Evolutionary conservation across 2,113 vertebrate genomes (phyloP).

Genomic region (Rynchops niger): DNA sequence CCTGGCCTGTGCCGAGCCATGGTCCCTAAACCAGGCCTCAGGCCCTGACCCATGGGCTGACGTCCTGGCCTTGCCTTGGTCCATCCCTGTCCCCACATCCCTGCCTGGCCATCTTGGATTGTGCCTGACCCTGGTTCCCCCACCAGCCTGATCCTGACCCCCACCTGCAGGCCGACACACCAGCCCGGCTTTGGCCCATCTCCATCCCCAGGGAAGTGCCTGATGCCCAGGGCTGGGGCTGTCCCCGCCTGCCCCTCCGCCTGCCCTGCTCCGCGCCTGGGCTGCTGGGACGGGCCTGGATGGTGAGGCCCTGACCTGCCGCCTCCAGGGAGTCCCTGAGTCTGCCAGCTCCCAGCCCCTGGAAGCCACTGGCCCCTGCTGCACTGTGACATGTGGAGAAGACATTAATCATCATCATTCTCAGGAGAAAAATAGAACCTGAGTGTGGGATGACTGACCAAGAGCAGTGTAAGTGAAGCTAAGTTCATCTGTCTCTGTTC

Average conservation of each 20-base stretch:
- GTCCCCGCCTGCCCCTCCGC: fast-evolving
- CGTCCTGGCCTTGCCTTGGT: fast-evolving
- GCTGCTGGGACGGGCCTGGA: neutral
- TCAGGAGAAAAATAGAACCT: neutral
- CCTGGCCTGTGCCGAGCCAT: no score
- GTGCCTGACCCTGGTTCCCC: neutral
- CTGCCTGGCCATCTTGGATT: neutral
- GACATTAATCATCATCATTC: neutral
- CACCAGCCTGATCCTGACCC: neutral
- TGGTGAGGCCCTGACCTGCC: neutral
- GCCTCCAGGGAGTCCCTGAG: fast-evolving
- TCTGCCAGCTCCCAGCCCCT: neutral
- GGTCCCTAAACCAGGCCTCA: no score
- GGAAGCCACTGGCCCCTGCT: neutral
- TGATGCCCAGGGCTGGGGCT: neutral
- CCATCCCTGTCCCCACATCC: neutral
- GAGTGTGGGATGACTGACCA: neutral
- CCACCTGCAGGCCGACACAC: fast-evolving
- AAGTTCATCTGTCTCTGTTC: neutral
- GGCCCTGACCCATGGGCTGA: fast-evolving
- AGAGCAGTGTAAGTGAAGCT: neutral
- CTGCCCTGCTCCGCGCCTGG: neutral
- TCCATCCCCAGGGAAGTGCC: neutral
- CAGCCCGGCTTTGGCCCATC: neutral
- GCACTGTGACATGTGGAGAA: fast-evolving